These are phyloP conservation scores for Microchrysa polita DNA, from an alignment of 2,888 invertebrate species.

Conservation along the genomic window DNA sequence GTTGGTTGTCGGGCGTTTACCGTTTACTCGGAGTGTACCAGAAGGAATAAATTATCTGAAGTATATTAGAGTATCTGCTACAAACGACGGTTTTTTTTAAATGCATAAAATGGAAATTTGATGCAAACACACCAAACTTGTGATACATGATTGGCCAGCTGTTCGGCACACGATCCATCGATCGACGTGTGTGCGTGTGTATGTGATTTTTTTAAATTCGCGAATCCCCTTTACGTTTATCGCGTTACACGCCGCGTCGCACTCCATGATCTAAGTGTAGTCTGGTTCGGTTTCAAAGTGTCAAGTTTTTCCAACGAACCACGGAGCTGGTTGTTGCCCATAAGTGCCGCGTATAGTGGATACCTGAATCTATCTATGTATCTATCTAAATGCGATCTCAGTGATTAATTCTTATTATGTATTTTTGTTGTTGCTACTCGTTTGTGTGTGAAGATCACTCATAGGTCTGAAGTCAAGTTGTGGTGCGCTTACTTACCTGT, in stretches of 20 bases:
- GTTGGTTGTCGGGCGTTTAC: not conserved
- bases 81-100: not conserved
- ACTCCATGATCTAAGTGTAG: not conserved
- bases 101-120: not conserved
- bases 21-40: not conserved
- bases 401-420: slow-evolving; percentile 1
- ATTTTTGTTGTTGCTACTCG: not conserved
- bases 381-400: slow-evolving; percentile 4
- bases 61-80: not conserved
- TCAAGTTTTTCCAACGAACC: not conserved
- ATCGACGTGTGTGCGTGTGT: not conserved
- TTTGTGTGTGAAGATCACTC: slow-evolving; percentile 2
- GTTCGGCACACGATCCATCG: not conserved
- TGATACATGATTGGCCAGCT: not conserved
- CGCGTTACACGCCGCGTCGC: not conserved
- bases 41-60: too few relatives aligned
- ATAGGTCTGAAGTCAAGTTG: slow-evolving; percentile 6
- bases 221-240: not conserved
- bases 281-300: not conserved
- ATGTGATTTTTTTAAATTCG: not conserved
- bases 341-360: not conserved
- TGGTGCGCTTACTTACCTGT: slow-evolving; percentile 36
- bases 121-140: too few relatives aligned
- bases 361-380: too few relatives aligned
- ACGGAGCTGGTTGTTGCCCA: not conserved